Evolutionary conservation across 2,113 vertebrate genomes (phyloP).

Genomic region (Festucalex cinctus): DNA sequence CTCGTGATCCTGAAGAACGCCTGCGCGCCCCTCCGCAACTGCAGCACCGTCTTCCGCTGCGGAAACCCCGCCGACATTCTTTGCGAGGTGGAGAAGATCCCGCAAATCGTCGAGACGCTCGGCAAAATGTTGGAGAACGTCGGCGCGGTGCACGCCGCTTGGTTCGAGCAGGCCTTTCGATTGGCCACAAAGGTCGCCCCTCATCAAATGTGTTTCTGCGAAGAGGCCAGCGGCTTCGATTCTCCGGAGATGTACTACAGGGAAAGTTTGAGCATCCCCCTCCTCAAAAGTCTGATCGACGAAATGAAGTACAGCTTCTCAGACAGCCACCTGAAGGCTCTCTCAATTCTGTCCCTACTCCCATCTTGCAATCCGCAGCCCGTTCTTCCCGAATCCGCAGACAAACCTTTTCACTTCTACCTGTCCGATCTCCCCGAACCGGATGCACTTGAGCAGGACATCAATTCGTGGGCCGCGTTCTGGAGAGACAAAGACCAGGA

Average conservation of each 20-base stretch:
- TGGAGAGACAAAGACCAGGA: slow-evolving; percentile 93
- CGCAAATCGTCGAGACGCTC: slow-evolving; percentile 83
- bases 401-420: slow-evolving; percentile 84
- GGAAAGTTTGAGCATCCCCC: slow-evolving; percentile 82
- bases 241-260: slow-evolving; percentile 87
- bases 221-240: slow-evolving; percentile 64
- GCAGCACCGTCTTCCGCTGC: slow-evolving; percentile 82
- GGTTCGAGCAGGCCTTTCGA: slow-evolving; percentile 92
- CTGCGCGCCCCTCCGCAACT: slow-evolving; percentile 81
- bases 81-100: slow-evolving; percentile 78
- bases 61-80: slow-evolving; percentile 92
- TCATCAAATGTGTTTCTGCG: slow-evolving; percentile 79
- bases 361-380: slow-evolving; percentile 90
- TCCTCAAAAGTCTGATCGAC: slow-evolving; percentile 83
- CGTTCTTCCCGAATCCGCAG: slow-evolving; percentile 78
- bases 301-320: slow-evolving; percentile 92
- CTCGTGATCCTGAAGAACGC: slow-evolving; percentile 86
- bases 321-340: slow-evolving; percentile 84
- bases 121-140: slow-evolving; percentile 89
- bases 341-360: slow-evolving; percentile 86
- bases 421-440: slow-evolving; percentile 85
- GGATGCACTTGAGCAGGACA: slow-evolving; percentile 82
- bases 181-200: slow-evolving; percentile 80
- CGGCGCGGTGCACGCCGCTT: slow-evolving; percentile 81
- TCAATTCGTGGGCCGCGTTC: slow-evolving; percentile 87